phyloP scores from a whole-genome alignment of 2,797 vertebrate genomes.

The Lateolabrax maculatus region DNA sequence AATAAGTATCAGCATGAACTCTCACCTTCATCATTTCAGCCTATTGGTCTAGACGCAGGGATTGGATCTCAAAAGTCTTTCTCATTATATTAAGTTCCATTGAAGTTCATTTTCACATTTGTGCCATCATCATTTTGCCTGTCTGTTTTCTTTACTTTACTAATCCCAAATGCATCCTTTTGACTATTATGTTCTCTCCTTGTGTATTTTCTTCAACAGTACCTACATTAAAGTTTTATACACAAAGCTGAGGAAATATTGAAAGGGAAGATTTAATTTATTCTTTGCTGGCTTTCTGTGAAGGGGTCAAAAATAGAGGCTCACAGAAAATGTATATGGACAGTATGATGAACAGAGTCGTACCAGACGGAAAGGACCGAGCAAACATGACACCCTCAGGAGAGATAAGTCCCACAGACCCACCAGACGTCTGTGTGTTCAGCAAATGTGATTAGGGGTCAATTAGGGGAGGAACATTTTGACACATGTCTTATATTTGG shows the following conservation, averaged over 20 bases:
- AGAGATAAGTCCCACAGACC: constrained; percentile 63
- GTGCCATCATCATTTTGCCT: constrained; percentile 5
- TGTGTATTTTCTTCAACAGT: neutral
- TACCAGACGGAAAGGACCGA: constrained; percentile 23
- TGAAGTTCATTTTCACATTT: constrained; percentile 23
- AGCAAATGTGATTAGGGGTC: constrained; percentile 82
- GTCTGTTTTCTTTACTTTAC: constrained; percentile 10
- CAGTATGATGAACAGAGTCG: constrained; percentile 2
- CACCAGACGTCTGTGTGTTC: constrained; percentile 77
- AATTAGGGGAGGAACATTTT: constrained; percentile 79
- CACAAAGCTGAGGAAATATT: neutral
- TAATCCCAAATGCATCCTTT: neutral
- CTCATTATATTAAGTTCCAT: constrained; percentile 29
- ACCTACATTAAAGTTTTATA: neutral
- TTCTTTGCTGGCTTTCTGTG: constrained; percentile 22
- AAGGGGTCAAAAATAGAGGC: constrained; percentile 9
- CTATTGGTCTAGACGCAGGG: constrained; percentile 30
- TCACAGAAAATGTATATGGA: constrained; percentile 21
- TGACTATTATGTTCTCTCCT: neutral
- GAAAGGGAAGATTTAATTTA: constrained; percentile 5
- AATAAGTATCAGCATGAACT: constrained; percentile 79
- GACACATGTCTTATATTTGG: constrained; percentile 83
- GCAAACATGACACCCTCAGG: constrained; percentile 73
- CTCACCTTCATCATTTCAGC: constrained; percentile 58
- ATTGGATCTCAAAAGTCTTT: constrained; percentile 16